Percentiles rank a stretch among this genome's conserved stretches.
Conservation (phyloP, 30 jellyfish, hydroid and myxozoan species). For the Hydractinia symbiolongicarpus region DNA sequence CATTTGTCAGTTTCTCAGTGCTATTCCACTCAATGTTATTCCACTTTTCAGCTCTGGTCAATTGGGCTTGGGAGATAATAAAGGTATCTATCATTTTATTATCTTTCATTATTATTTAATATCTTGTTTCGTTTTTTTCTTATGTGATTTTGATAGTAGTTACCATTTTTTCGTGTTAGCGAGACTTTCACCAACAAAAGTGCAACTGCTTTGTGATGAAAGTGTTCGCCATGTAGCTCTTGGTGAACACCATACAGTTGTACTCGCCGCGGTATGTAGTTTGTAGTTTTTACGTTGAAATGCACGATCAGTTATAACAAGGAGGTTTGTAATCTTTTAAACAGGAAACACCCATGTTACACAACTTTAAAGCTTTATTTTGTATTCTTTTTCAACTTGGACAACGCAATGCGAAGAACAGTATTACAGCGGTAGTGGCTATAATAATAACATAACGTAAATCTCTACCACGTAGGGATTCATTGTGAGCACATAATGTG, state of each 20-base stretch:
- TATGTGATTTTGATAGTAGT: neutral
- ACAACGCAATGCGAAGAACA: too few relatives aligned
- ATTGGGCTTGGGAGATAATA: conserved; percentile 73
- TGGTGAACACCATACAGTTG: conserved; percentile 89
- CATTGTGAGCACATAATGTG: too few relatives aligned
- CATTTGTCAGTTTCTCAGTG: too few relatives aligned
- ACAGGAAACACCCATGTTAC: too few relatives aligned
- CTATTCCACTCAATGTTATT: neutral
- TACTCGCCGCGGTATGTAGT: conserved; percentile 44
- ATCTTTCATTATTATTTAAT: neutral
- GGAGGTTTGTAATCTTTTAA: too few relatives aligned
- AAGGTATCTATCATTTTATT: conserved; percentile 44
- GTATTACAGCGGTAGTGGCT: too few relatives aligned
- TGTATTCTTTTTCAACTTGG: too few relatives aligned
- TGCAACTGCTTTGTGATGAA: conserved; percentile 36
- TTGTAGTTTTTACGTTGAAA: neutral
- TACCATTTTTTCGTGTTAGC: conserved; percentile 23
- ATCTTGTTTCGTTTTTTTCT: neutral
- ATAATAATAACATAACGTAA: too few relatives aligned
- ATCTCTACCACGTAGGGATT: too few relatives aligned
- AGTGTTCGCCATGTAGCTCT: conserved; percentile 54
- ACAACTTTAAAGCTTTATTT: too few relatives aligned
- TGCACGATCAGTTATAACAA: too few relatives aligned
- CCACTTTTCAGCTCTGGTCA: conserved; percentile 63
- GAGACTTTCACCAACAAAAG: conserved; percentile 43